phyloP scores from a whole-genome alignment of 2,888 invertebrate genomes.

The Aporophyla lueneburgensis region DNA sequence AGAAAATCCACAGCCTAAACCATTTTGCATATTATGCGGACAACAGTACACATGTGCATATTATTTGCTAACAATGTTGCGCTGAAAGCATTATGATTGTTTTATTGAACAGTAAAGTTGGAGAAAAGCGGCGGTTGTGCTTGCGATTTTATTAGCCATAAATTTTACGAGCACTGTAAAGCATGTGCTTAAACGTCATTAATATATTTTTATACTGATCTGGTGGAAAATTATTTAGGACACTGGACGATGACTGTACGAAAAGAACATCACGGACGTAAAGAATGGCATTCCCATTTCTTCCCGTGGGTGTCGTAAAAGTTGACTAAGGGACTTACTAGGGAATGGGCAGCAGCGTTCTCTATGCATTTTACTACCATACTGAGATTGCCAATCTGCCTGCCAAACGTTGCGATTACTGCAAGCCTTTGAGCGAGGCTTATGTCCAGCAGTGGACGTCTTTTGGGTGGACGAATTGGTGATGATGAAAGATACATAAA shows the following conservation, averaged over 20 bases:
- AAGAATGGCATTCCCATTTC: no score
- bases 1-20: background rate
- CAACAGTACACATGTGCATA: background rate
- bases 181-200: conserved; percentile 55
- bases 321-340: no score
- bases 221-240: conserved; percentile 49
- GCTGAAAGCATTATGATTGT: conserved; percentile 69
- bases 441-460: no score
- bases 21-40: background rate
- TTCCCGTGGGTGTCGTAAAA: no score
- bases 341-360: no score
- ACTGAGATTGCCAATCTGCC: no score
- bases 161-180: conserved; percentile 60
- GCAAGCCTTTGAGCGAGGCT: no score
- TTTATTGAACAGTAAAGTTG: conserved; percentile 73
- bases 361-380: no score
- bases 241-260: background rate
- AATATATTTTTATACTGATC: conserved; percentile 54
- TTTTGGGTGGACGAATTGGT: no score
- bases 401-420: no score
- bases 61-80: conserved; percentile 44
- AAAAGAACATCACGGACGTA: no score
- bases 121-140: conserved; percentile 63
- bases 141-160: conserved; percentile 66
- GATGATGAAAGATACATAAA: no score